Base-by-base conservation (phyloP, 2,888 invertebrate genomes). In the Nineta flava region DNA sequence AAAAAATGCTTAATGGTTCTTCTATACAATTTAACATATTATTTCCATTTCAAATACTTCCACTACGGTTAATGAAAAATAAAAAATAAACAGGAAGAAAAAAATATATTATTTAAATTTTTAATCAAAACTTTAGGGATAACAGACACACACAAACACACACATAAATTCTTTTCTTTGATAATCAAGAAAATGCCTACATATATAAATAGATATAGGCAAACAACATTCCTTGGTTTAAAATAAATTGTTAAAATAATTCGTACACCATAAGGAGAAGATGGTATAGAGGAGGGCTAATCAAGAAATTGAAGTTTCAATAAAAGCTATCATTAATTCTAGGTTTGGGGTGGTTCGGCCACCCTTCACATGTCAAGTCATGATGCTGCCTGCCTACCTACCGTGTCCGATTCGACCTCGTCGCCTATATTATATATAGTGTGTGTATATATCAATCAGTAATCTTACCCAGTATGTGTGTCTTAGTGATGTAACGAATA, bases 321-420 rank as follows among this genome's bases (percentile, higher is more conserved):
- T 77, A 77, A 77, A 75, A 75, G 73, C 75, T 71, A 76, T 77
- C 77, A 77, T 77, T 77, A 78, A 77, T 78, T 77, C 75, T 72
- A 63, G 65, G 63, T 68, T 68, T 65, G 64, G 65, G 62, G 63
- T 53, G 53, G 51, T 43, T 43, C 17, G 38, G n/a, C 12, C 38
- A 26, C 26, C 26, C 26, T 26, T 26, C 26, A 26, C 26, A 26
- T 26, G 26, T 26, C 26, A 26, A 26, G 26, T 26, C 26, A 26
- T 26, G 26, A 26, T 26, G 26, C 5, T 19, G 5, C 19, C 19
- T 19, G n/a, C 19, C 26, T 26, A 7, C 26, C 26, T 26, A 6
- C 26, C 26, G 7, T 26, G 26, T 26, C 26, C 26, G 26, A 7
- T 26, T 26, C 26, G 26, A 26, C 26, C 26, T 26, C 26, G 7